These are phyloP conservation scores for Xylota segnis DNA, from an alignment of 2,888 invertebrate species.

Conservation along the genomic window DNA sequence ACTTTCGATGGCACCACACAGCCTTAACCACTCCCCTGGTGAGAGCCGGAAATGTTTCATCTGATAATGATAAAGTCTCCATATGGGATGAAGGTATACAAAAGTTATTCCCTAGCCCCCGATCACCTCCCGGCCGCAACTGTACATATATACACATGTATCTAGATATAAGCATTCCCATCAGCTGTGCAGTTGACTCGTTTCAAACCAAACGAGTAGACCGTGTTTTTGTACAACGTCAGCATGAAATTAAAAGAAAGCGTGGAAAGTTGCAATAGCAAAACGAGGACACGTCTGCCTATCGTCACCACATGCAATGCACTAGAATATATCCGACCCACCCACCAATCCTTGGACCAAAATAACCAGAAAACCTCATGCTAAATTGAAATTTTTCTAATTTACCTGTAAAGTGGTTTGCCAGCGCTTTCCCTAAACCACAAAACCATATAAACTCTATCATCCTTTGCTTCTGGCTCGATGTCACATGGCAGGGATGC, in stretches of 20 bases:
- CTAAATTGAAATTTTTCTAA: conserved; percentile 75
- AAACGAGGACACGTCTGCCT: conserved; percentile 22
- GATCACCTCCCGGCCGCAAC: conserved; percentile 3
- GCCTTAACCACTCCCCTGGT: conserved; percentile 15
- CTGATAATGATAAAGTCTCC: conserved; percentile 38
- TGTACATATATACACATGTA: too few relatives aligned
- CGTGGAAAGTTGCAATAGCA: conserved; percentile 17
- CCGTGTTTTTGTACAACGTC: conserved; percentile 41
- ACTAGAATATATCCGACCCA: not conserved
- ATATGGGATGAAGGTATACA: not conserved
- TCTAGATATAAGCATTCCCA: not conserved
- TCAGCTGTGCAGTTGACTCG: conserved; percentile 20
- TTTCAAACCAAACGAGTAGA: not conserved
- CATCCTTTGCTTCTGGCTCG: conserved; percentile 92
- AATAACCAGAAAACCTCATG: conserved; percentile 67
- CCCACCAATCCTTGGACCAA: not conserved
- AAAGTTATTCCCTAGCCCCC: conserved; percentile 13
- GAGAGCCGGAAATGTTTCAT: conserved; percentile 14
- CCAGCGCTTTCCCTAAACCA: conserved; percentile 95
- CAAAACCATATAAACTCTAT: conserved; percentile 95
- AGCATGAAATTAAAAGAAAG: conserved; percentile 61
- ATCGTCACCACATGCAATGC: not conserved
- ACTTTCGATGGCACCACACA: conserved; percentile 29
- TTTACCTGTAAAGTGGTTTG: conserved; percentile 96
- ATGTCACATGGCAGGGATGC: conserved; percentile 96